Percentiles rank a stretch among this genome's conserved stretches.
These are phyloP conservation scores for Rhingia campestris DNA, from an alignment of 2,888 invertebrate species.

Conservation along the genomic window DNA sequence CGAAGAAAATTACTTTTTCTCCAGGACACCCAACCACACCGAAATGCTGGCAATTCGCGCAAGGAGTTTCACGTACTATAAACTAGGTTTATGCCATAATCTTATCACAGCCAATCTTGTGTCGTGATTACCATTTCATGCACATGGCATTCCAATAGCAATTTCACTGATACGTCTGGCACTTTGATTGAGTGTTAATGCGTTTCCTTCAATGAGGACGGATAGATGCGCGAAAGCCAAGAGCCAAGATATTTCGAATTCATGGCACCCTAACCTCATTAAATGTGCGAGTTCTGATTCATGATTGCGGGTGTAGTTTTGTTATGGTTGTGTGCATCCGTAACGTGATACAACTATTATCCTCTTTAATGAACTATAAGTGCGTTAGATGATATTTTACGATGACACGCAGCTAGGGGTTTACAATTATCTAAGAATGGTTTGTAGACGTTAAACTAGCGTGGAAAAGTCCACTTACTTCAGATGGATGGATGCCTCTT, in stretches of 20 bases:
- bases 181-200: conserved; percentile 73
- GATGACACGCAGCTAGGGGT: too few relatives aligned
- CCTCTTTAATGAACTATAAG: too few relatives aligned
- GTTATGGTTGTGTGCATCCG: not conserved
- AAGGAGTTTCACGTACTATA: conserved; percentile 54
- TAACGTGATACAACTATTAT: not conserved
- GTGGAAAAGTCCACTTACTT: too few relatives aligned
- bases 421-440: too few relatives aligned
- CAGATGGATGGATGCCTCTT: too few relatives aligned
- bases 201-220: conserved; percentile 43
- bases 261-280: conserved; percentile 69
- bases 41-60: conserved; percentile 27
- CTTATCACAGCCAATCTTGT: conserved; percentile 66
- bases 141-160: conserved; percentile 61
- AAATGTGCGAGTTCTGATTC: conserved; percentile 62
- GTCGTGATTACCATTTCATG: conserved; percentile 67
- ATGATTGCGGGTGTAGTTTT: conserved; percentile 11
- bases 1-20: conserved; percentile 72
- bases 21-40: conserved; percentile 9
- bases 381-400: too few relatives aligned
- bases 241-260: conserved; percentile 60
- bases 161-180: conserved; percentile 69
- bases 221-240: conserved; percentile 15
- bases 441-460: too few relatives aligned
- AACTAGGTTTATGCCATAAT: conserved; percentile 73